Base-by-base conservation (phyloP, 2,797 vertebrate genomes). In the Eurystomus glaucurus region DNA sequence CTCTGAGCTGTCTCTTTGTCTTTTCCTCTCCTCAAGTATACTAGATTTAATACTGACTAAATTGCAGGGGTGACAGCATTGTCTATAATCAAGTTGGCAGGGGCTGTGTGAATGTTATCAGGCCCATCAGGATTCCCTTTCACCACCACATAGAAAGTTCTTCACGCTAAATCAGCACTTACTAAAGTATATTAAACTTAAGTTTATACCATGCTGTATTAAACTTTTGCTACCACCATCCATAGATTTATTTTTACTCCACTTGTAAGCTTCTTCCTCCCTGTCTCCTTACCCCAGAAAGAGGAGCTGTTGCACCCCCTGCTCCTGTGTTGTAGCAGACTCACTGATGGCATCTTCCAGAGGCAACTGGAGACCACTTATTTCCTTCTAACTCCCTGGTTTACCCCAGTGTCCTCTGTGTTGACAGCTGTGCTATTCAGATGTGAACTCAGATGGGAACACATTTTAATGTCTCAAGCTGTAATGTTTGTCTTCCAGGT, bases 391-490 rank as follows among this genome's bases (percentile, higher is more conserved):
- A 58, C 7, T 58, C 51, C 23, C 16, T 66, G 21, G 33, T 84
- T 75, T 80, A 62, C 26, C 21, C 25, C 62, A 50, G 8, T 19
- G 7, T 70, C 51, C 57, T 50, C 35, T 28, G 6, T 51, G 37
- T 58, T 37, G 7, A 33, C 48, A 62, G 48, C 48, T 45, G 4
- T 0, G 0, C 22, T 64, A 48, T 39, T 85, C 29, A 52, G 22
- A 57, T 85, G 33, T 1, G 0, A 22, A 23, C 17, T 70, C 1
- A 0, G 16, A 3, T 60, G 11, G 15, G 37, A 78, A 11, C 39
- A 29, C 9, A 1, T 77, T 83, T 31, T 50, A 6, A 50, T 35
- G 10, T 33, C 15, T 61, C 16, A 35, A 21, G 12, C 25, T 78
- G 6, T 29, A 25, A 12, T 2, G 1, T 26, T 64, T 48, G 16